Evolutionary conservation across 1,140 invertebrate species (phyloP), one percentile per base, ranked within the genome.

Genomic region (Triops longicaudatus): DNA sequence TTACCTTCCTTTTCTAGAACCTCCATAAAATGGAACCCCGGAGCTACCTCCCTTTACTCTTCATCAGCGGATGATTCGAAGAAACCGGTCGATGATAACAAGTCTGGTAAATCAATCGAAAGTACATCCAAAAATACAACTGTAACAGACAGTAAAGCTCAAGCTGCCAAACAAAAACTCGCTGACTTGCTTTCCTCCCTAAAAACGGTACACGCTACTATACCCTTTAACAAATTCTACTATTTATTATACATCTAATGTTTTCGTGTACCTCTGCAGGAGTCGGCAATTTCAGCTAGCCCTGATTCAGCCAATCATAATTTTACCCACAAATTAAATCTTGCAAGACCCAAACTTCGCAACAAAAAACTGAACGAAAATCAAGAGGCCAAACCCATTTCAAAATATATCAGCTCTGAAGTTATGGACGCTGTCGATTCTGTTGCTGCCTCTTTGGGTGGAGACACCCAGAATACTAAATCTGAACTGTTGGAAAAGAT

Each of bases 401-500:
- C 41, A 71, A 72, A 78, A 76, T 14, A 78, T 72, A 9, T 72
- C 80, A 79, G 78, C 14, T 76, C 79, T 73, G 78, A 82, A 73
- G 72, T 83, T 26, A 50, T 81, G 5, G 31, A 44, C 27, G 91
- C 92, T 41, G 91, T 90, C 0, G 87, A 89, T 82, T 83, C 89
- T 78, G 90, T 93, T 44, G 91, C 92, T 72, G 81, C 86, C 79
- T 83, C 82, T 26, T 81, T 93, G 22, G 88, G 89, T 76, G 89
- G 89, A 12, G 87, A 93, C 84, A 84, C 85, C 12, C 86, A 88
- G 81, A 86, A 91, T 85, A 91, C 88, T 5, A 89, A 93, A 84
- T 88, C 89, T 9, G 91, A 94, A 81, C 83, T 94, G n/a, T 83
- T 94, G 44, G 86, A 88, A 27, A 91, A 90, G 83, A 84, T 92